phyloP scores from a whole-genome alignment of 2,797 vertebrate species.

The Triplophysa yarkandensis region DNA sequence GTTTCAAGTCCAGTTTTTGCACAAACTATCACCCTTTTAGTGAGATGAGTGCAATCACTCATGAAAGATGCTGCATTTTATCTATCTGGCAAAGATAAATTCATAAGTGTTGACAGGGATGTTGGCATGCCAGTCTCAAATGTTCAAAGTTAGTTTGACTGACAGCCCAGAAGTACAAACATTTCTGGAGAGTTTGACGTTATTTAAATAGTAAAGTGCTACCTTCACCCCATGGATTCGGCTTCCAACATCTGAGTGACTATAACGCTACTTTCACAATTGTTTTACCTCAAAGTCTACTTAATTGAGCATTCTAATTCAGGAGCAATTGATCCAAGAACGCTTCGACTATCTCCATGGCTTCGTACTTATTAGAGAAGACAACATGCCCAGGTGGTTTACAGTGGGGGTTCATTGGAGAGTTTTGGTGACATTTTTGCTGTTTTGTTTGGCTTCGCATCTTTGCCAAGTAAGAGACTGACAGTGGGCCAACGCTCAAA shows the following conservation, averaged over 20 bases:
- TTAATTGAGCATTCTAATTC: constrained; percentile 54
- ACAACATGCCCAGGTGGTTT: constrained; percentile 18
- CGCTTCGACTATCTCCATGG: constrained; percentile 20
- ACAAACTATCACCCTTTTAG: not conserved
- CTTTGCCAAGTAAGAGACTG: constrained; percentile 38
- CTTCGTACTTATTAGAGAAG: constrained; percentile 34
- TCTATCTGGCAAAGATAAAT: not conserved
- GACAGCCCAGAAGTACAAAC: not conserved
- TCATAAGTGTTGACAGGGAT: constrained; percentile 10
- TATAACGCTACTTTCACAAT: constrained; percentile 14
- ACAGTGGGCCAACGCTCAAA: constrained; percentile 23
- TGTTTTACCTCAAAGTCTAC: constrained; percentile 4
- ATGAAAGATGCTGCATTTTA: constrained; percentile 9
- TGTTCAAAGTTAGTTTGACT: constrained; percentile 2
- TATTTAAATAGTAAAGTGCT: not conserved
- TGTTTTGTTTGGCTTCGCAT: constrained; percentile 26
- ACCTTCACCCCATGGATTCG: not conserved
- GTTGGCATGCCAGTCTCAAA: not conserved
- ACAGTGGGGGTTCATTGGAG: constrained; percentile 31
- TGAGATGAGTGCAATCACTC: constrained; percentile 28
- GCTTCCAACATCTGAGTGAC: not conserved
- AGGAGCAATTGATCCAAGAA: constrained; percentile 49
- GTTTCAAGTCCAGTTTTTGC: too few relatives aligned
- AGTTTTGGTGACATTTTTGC: constrained; percentile 45
- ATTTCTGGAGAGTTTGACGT: not conserved